A percentile compares a stretch with the other conserved stretches of the same genome.
Conservation (phyloP, 2,797 vertebrate genomes). For the Hemitrygon akajei region DNA sequence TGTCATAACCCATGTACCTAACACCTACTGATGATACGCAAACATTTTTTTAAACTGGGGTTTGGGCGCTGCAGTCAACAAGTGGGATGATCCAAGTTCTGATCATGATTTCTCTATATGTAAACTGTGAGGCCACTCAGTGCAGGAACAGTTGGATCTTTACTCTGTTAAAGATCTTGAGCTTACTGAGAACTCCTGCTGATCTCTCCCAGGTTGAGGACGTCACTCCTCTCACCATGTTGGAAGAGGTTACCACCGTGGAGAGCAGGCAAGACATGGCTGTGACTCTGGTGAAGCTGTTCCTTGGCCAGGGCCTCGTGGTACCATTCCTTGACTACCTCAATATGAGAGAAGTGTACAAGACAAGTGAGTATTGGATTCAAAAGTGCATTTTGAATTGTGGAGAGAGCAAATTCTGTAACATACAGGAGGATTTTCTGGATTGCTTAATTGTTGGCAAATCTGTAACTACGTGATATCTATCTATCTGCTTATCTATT, state of each 20-base stretch:
- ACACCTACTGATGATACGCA: background rate
- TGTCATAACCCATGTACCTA: too few species aligned
- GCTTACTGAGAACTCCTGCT: background rate
- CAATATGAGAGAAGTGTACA: slow-evolving; percentile 71
- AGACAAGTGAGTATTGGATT: slow-evolving; percentile 68
- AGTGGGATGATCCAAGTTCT: background rate
- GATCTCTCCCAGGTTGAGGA: slow-evolving; percentile 59
- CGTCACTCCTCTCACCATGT: slow-evolving; percentile 65
- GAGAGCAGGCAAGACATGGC: slow-evolving; percentile 83
- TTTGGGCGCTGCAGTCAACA: background rate
- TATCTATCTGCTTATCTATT: too few species aligned
- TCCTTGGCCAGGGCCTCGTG: slow-evolving; percentile 74
- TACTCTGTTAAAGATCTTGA: too few species aligned
- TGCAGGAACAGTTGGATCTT: background rate
- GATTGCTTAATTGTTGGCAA: too few species aligned
- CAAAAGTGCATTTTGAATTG: background rate
- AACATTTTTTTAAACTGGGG: background rate
- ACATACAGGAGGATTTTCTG: background rate
- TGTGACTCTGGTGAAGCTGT: slow-evolving; percentile 84
- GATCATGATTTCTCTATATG: background rate
- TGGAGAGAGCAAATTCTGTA: background rate
- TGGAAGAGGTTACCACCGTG: slow-evolving; percentile 75
- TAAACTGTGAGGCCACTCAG: background rate
- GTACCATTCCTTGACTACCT: slow-evolving; percentile 81
- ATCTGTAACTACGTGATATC: too few species aligned